These are phyloP conservation scores for Amphiprion clarkii DNA, from an alignment of 2,797 vertebrate genomes.

Conservation along the genomic window DNA sequence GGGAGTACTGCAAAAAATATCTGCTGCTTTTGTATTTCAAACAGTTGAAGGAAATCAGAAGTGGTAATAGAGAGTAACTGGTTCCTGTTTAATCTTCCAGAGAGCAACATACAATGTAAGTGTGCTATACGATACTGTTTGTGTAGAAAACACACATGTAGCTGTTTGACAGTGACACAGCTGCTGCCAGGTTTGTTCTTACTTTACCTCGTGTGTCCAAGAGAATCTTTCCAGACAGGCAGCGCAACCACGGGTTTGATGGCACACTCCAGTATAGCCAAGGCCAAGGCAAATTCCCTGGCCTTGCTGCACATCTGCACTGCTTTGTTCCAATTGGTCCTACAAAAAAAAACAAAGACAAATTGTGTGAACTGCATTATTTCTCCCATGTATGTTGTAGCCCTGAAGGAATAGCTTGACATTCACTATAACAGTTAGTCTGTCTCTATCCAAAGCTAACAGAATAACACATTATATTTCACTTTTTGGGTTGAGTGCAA, in stretches of 20 bases:
- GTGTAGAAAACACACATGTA: background rate
- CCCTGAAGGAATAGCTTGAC: too few relatives aligned
- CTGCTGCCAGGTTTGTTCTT: background rate
- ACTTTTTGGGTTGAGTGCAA: background rate
- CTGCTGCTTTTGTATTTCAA: too few relatives aligned
- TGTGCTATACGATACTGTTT: background rate
- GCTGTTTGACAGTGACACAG: background rate
- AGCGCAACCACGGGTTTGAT: conserved; percentile 99
- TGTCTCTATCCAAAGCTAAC: too few relatives aligned
- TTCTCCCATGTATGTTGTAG: too few relatives aligned
- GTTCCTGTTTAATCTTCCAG: background rate
- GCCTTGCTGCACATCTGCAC: conserved; percentile 99
- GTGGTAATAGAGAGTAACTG: too few relatives aligned
- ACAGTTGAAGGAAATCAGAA: too few relatives aligned
- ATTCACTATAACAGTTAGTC: too few relatives aligned
- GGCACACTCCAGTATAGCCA: conserved; percentile 98
- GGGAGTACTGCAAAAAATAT: too few relatives aligned
- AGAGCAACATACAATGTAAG: background rate
- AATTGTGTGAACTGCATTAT: background rate
- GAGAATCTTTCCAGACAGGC: conserved; percentile 95
- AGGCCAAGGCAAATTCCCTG: conserved; percentile 95
- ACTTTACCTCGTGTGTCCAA: conserved; percentile 94
- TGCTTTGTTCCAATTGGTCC: conserved; percentile 99
- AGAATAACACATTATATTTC: too few relatives aligned
- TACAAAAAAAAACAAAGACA: conserved; percentile 59